Conservation (phyloP, 2,797 vertebrate species). For the Hafferia zeledoni region DNA sequence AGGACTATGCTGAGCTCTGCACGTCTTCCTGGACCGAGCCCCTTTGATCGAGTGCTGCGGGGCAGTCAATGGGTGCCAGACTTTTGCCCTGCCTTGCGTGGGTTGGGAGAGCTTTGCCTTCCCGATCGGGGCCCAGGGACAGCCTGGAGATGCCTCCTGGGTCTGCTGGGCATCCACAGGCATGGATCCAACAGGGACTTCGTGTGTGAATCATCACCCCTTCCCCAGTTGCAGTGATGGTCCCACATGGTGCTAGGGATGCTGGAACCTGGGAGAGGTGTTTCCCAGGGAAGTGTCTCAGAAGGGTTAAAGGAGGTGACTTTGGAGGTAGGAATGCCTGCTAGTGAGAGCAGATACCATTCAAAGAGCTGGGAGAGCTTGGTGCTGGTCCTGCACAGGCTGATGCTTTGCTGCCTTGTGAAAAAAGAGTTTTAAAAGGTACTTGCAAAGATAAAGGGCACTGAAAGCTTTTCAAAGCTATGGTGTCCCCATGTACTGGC, state of each 20-base stretch:
- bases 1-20: accelerated
- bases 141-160: not conserved
- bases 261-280: accelerated
- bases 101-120: not conserved
- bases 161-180: not conserved
- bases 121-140: accelerated
- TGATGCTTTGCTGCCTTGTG: not conserved
- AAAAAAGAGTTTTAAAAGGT: not conserved
- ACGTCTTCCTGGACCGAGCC: not conserved
- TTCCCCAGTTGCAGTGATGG: not conserved
- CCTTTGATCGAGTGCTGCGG: not conserved
- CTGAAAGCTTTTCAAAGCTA: not conserved
- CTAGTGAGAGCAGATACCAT: not conserved
- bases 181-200: not conserved
- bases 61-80: not conserved
- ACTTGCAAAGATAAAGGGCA: not conserved
- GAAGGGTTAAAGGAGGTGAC: not conserved
- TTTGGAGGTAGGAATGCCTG: not conserved
- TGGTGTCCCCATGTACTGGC: not conserved
- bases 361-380: not conserved
- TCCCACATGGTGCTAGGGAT: accelerated
- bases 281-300: not conserved
- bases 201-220: accelerated
- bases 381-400: not conserved
- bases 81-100: constrained; percentile 1